These are phyloP conservation scores for Pentamera pediparva DNA, from an alignment of 53 echinoderm and acorn worm species.

Conservation along the genomic window DNA sequence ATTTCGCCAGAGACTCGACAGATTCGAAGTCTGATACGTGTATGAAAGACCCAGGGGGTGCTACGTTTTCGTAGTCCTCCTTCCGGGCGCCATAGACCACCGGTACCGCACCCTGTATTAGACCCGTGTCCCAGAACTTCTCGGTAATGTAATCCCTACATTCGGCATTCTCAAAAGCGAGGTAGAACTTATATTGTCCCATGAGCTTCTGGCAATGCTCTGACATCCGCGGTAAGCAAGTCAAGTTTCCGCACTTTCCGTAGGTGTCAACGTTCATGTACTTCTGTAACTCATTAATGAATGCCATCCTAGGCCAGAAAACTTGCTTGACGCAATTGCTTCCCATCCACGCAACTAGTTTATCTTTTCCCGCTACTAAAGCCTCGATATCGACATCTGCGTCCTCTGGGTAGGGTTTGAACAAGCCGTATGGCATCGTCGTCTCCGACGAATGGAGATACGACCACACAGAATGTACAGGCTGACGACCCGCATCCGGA, in stretches of 20 bases:
- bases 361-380: conserved; percentile 25
- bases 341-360: conserved; percentile 86
- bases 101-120: conserved; percentile 61
- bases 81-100: conserved; percentile 77
- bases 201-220: conserved; percentile 61
- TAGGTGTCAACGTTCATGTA: conserved; percentile 64
- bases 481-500: conserved; percentile 32
- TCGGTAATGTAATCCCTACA: conserved; percentile 77
- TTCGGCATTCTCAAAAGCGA: conserved; percentile 74
- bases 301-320: conserved; percentile 78
- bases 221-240: conserved; percentile 71
- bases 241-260: conserved; percentile 77
- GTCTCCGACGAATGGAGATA: conserved; percentile 50
- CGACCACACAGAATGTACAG: conserved; percentile 59
- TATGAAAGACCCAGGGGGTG: conserved; percentile 76
- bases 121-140: conserved; percentile 69
- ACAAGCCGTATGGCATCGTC: conserved; percentile 54
- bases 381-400: conserved; percentile 2
- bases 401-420: conserved; percentile 11
- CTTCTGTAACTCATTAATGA: conserved; percentile 45
- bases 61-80: conserved; percentile 46
- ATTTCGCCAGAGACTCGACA: conserved; percentile 51
- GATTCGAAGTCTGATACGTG: conserved; percentile 74
- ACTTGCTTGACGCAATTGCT: conserved; percentile 72
- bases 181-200: conserved; percentile 77